These are phyloP conservation scores for Ptiloglossa arizonensis DNA, from an alignment of 1,140 invertebrate genomes.

Conservation along the genomic window DNA sequence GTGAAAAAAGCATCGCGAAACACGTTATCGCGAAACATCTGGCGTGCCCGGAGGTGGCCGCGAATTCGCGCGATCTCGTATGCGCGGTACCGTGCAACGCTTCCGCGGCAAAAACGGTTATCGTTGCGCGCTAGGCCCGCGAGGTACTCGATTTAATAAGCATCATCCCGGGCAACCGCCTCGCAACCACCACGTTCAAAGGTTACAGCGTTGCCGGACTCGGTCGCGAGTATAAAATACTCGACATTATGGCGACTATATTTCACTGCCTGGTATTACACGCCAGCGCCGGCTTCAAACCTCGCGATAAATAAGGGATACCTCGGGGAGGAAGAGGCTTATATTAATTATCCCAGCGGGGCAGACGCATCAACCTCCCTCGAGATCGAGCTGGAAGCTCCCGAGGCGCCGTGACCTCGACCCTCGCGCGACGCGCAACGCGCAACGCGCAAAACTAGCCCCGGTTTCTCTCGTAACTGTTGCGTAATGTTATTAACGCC, in stretches of 20 bases:
- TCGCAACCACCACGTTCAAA: slow-evolving; percentile 42
- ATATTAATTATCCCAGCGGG: slow-evolving; percentile 61
- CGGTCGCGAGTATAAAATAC: slow-evolving; percentile 58
- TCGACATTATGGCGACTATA: slow-evolving; percentile 60
- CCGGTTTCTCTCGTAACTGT: slow-evolving; percentile 23
- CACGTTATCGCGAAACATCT: slow-evolving; percentile 3
- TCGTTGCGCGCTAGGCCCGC: slow-evolving; percentile 22
- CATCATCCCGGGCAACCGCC: slow-evolving; percentile 28
- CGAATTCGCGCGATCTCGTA: slow-evolving; percentile 3
- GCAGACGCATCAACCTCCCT: slow-evolving; percentile 55
- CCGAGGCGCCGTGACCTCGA: slow-evolving; percentile 32
- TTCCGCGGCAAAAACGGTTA: neutral
- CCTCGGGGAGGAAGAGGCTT: slow-evolving; percentile 42
- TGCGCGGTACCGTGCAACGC: neutral
- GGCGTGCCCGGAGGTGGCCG: neutral
- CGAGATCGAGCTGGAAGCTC: slow-evolving; percentile 32
- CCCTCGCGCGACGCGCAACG: no score
- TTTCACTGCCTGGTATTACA: slow-evolving; percentile 62
- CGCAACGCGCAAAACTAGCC: neutral
- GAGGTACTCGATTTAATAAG: slow-evolving; percentile 49
- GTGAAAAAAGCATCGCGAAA: no score
- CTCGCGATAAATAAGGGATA: slow-evolving; percentile 58
- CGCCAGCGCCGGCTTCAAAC: slow-evolving; percentile 38
- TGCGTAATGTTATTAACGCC: slow-evolving; percentile 30
- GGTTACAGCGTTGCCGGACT: slow-evolving; percentile 38